Conservation (phyloP, 1,140 invertebrate species). For the Drosophila auraria region DNA sequence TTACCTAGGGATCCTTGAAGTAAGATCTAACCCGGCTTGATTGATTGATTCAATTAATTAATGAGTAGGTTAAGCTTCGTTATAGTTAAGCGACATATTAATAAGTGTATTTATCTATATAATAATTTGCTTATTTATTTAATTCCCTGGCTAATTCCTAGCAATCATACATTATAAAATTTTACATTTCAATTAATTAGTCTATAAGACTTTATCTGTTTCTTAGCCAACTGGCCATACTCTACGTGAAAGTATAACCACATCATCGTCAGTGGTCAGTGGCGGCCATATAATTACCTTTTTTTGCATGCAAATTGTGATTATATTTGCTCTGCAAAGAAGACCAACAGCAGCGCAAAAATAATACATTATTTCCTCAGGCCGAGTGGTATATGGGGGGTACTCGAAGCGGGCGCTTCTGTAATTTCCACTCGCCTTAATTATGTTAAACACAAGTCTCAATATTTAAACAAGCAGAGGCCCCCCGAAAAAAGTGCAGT, state of each 20-base stretch:
- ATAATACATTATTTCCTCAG: constrained; percentile 46
- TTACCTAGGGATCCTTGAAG: background rate
- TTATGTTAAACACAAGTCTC: constrained; percentile 79
- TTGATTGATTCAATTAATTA: no score
- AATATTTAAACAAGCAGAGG: constrained; percentile 75
- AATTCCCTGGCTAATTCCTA: background rate
- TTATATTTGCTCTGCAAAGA: constrained; percentile 50
- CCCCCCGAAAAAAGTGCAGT: constrained; percentile 64
- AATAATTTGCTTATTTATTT: background rate
- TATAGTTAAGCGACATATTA: no score
- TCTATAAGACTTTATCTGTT: background rate
- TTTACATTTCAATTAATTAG: no score
- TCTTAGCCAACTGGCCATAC: background rate
- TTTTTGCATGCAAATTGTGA: constrained; percentile 69
- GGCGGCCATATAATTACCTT: constrained; percentile 64
- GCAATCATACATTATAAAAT: no score
- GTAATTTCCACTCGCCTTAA: constrained; percentile 79
- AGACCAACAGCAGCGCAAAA: constrained; percentile 18
- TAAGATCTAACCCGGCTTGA: no score
- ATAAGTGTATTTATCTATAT: no score
- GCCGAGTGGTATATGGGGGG: constrained; percentile 5
- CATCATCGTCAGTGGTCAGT: constrained; percentile 25
- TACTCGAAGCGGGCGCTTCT: constrained; percentile 37
- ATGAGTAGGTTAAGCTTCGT: no score
- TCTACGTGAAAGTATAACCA: constrained; percentile 12